These are phyloP conservation scores for Yasuhikotakia modesta DNA, from an alignment of 2,797 vertebrate species.

Conservation along the genomic window DNA sequence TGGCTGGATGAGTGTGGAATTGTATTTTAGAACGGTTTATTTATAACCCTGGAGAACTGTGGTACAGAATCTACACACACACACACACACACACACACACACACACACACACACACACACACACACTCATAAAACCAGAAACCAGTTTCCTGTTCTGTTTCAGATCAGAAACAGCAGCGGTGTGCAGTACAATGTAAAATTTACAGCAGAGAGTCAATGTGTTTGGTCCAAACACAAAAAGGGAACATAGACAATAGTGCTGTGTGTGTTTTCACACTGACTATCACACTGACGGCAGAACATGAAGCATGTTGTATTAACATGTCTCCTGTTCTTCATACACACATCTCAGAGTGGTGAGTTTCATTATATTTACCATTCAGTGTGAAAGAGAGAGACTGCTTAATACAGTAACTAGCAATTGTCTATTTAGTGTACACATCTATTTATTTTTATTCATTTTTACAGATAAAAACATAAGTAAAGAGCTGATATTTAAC, in stretches of 20 bases:
- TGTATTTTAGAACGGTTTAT: background rate
- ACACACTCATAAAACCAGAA: background rate
- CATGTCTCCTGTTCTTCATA: background rate
- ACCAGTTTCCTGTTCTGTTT: conserved; percentile 1
- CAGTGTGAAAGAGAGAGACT: background rate
- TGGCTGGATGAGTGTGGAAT: background rate
- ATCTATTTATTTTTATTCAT: no score
- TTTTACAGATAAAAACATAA: no score
- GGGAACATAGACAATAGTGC: background rate
- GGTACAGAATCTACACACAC: background rate
- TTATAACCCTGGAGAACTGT: background rate
- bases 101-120: no score
- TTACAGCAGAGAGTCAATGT: background rate
- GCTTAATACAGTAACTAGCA: background rate
- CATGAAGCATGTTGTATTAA: background rate
- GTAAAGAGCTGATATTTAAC: background rate
- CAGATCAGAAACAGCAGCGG: background rate
- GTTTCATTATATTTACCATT: background rate
- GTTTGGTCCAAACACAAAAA: background rate
- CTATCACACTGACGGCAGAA: background rate
- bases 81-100: background rate
- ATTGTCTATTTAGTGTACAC: no score
- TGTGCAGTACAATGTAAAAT: background rate
- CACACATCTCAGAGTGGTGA: background rate
- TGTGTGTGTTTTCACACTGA: no score